Evolutionary conservation across 1,140 invertebrate genomes (phyloP), one percentile per base, ranked within the genome.

Genomic region (Drosophila santomea): DNA sequence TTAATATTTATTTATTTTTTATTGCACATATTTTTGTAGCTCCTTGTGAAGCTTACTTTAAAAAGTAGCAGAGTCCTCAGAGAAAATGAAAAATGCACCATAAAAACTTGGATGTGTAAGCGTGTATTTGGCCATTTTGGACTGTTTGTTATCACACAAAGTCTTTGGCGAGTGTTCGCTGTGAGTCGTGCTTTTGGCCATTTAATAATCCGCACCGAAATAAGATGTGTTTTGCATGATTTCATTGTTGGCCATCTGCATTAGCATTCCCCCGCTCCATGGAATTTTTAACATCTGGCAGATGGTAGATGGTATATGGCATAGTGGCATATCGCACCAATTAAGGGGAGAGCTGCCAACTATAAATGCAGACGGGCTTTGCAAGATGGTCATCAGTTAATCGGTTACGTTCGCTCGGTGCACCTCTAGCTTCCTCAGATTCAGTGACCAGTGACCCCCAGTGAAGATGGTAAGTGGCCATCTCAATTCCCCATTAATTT

Each of bases 381-480:
- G 23, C 48, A 8, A 52, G 72, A 14, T 61, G 51, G 62, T 36
- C 80, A 88, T 88, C 84, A 88, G 83, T 88, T 80, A 74, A 74
- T 74, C 76, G 72, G 57, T 73, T 62, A 67, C 84, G 48, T 84
- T 88, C 79, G 80, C 61, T 79, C 63, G 72, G 83, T 83, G 75
- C 78, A 83, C 84, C 62, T 57, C 61, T 38, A 52, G 60, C 75
- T 64, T 63, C 60, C 43, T 47, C 67, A 39, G 36, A 32, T 55
- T 28, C 15, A 20, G 20, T 20, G 20, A 20, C 20, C 20, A n/a
- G 69, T 73, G 66, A 79, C 60, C 60, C 60, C 57, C 60, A 66
- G 84, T 73, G 71, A 89, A 80, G 67, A 88, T 88, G 83, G 83
- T 88, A 89, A 89, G 75, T 67, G 6, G n/a, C 68, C 63, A 66